Conservation (phyloP, 2,888 invertebrate species). For the Coenonympha glycerion region DNA sequence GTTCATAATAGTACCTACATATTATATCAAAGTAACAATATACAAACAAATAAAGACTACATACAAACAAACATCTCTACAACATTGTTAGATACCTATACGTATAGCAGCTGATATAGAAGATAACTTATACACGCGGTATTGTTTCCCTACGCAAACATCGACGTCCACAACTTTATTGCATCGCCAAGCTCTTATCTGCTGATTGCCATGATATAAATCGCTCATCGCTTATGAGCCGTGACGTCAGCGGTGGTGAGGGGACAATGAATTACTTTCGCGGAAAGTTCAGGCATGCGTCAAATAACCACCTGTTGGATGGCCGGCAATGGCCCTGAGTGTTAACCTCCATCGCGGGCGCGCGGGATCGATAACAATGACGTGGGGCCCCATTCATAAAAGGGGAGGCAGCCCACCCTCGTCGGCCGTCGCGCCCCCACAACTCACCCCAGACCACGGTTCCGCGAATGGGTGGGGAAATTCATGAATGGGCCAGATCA, state of each 20-base stretch:
- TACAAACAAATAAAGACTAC: no score
- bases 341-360: slow-evolving; percentile 51
- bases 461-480: slow-evolving; percentile 42
- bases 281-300: slow-evolving; percentile 50
- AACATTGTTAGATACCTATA: no score
- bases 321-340: slow-evolving; percentile 54
- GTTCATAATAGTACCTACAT: not conserved
- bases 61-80: no score
- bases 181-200: slow-evolving; percentile 14
- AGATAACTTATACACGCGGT: no score
- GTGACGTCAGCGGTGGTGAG: slow-evolving; percentile 51
- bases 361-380: slow-evolving; percentile 63
- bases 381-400: slow-evolving; percentile 74
- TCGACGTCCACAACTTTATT: slow-evolving; percentile 1
- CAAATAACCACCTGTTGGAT: slow-evolving; percentile 65
- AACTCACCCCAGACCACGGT: slow-evolving; percentile 37
- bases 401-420: slow-evolving; percentile 47
- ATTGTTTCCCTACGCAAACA: not conserved
- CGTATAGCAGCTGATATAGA: no score
- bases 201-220: slow-evolving; percentile 15
- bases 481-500: slow-evolving; percentile 66
- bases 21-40: no score
- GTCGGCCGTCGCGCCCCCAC: slow-evolving; percentile 29
- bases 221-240: slow-evolving; percentile 23
- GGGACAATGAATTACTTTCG: slow-evolving; percentile 46